Base-by-base conservation (phyloP, 2,888 invertebrate genomes). In the Plebejus anna region DNA sequence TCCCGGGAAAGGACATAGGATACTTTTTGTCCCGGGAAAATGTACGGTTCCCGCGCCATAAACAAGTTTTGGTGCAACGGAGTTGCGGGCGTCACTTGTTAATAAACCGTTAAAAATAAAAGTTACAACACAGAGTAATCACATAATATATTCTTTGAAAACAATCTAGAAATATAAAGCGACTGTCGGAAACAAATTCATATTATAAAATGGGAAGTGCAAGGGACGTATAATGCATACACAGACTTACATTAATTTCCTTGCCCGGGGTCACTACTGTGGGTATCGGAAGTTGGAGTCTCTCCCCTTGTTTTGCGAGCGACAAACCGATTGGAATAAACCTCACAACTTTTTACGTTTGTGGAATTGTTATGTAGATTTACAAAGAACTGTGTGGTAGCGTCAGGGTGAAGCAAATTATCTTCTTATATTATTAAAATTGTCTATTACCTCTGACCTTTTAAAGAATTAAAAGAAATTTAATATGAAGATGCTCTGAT, bases 211-310 rank as follows among this genome's bases (percentile, higher is more conserved):
- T 61, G 28, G 66, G 32, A 66, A 66, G 66, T 36, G 66, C 66
- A 66, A 36, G 66, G 66, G 66, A 36, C 66, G 16, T 66, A 66
- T 66, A 66, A 16, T 13, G 66, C 66, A 66, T 66, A 66, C 66
- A 66, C 66, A 66, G 66, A 66, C 66, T 66, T 66, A 66, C 32
- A 66, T 66, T 66, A 66, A 66, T 66, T 66, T 66, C 66, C 66
- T 66, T 16, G 66, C 66, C 66, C 32, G 32, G 66, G 66, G 66
- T 66, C 66, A 66, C 32, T 32, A 66, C 66, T 66, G 61, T 61
- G 32, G 16, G 28, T 13, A 66, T 66, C 16, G 66, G 32, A 66
- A 66, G 66, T 66, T 36, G 66, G 36, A 32, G 13, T 36, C 13
- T 66, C 36, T 66, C 28, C 28, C 61, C 28, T 9, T 66, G 61